Percentiles rank a stretch among this genome's conserved stretches.
phyloP scores from a whole-genome alignment of 2,888 invertebrate genomes.

The Acanthacorydalis orientalis region DNA sequence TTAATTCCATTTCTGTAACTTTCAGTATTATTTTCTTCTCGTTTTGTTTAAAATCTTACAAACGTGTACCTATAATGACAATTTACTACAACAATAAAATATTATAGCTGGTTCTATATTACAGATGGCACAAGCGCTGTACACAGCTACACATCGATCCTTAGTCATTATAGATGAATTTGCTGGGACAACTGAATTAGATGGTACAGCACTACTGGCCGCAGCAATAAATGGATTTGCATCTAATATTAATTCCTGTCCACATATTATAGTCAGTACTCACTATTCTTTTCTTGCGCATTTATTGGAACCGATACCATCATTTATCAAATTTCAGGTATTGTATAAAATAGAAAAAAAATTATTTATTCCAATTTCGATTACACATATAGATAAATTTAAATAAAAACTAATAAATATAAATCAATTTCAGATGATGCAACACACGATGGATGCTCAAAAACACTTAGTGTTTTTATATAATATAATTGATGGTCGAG shows the following conservation, averaged over 20 bases:
- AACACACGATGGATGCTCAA: conserved; percentile 36
- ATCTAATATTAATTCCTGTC: conserved; percentile 36
- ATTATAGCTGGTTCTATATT: conserved; percentile 3
- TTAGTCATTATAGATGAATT: conserved; percentile 79
- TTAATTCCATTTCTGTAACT: too few species aligned
- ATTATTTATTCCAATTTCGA: too few species aligned
- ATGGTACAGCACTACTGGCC: conserved; percentile 57
- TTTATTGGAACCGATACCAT: conserved; percentile 34
- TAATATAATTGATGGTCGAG: conserved; percentile 41
- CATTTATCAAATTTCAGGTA: conserved; percentile 34
- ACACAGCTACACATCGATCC: conserved; percentile 44
- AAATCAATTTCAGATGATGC: conserved; percentile 34
- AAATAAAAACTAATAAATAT: background rate
- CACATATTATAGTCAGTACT: conserved; percentile 61
- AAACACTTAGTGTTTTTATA: conserved; percentile 45
- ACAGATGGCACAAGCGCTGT: conserved; percentile 55
- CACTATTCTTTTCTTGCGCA: conserved; percentile 53
- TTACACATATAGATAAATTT: too few species aligned
- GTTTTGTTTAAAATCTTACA: too few species aligned
- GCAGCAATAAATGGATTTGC: conserved; percentile 52
- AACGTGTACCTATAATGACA: too few species aligned
- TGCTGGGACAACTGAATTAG: conserved; percentile 64
- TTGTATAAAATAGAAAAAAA: conserved; percentile 5
- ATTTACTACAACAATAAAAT: too few species aligned
- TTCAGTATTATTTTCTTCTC: too few species aligned